A percentile compares a stretch with the other conserved stretches of the same genome.
Evolutionary conservation across 2,797 vertebrate species (phyloP).

Genomic region (Semaprochilodus insignis): DNA sequence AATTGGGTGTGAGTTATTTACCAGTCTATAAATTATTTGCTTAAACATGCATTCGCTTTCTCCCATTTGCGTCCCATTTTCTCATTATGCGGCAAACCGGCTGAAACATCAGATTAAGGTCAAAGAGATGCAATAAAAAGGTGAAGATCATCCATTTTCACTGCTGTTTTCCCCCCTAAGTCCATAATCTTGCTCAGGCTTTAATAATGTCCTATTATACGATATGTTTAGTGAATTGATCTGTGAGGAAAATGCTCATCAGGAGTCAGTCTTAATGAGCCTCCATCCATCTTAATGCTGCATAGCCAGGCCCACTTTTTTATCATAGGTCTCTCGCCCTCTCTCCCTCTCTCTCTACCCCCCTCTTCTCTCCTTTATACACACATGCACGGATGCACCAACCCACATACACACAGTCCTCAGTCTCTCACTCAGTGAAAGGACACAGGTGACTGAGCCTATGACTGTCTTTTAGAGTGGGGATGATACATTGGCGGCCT

Average conservation of each 20-base stretch:
- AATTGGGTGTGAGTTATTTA: slow-evolving; percentile 56
- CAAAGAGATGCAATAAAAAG: slow-evolving; percentile 63
- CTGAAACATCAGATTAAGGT: slow-evolving; percentile 57
- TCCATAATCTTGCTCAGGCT: slow-evolving; percentile 73
- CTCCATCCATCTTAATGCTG: slow-evolving; percentile 75
- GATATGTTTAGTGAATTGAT: slow-evolving; percentile 84
- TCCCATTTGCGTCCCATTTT: slow-evolving; percentile 36
- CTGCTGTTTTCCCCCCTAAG: slow-evolving; percentile 56
- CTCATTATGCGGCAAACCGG: slow-evolving; percentile 46
- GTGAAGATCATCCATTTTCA: slow-evolving; percentile 65
- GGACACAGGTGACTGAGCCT: slow-evolving; percentile 97
- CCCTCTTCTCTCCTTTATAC: slow-evolving; percentile 5
- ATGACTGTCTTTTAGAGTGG: slow-evolving; percentile 91
- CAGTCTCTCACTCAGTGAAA: slow-evolving; percentile 63
- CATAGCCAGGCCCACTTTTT: slow-evolving; percentile 53
- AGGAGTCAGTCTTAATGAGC: slow-evolving; percentile 84
- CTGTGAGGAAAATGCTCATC: slow-evolving; percentile 85
- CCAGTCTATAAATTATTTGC: slow-evolving; percentile 41
- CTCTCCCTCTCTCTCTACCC: not conserved
- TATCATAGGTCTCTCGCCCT: slow-evolving; percentile 25
- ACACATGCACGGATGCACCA: slow-evolving; percentile 22
- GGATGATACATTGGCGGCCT: slow-evolving; percentile 60
- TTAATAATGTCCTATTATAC: slow-evolving; percentile 82
- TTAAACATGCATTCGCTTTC: slow-evolving; percentile 54
- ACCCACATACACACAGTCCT: slow-evolving; percentile 12